Base-by-base conservation (phyloP, 2,797 vertebrate genomes). In the Sorex maritimensis region DNA sequence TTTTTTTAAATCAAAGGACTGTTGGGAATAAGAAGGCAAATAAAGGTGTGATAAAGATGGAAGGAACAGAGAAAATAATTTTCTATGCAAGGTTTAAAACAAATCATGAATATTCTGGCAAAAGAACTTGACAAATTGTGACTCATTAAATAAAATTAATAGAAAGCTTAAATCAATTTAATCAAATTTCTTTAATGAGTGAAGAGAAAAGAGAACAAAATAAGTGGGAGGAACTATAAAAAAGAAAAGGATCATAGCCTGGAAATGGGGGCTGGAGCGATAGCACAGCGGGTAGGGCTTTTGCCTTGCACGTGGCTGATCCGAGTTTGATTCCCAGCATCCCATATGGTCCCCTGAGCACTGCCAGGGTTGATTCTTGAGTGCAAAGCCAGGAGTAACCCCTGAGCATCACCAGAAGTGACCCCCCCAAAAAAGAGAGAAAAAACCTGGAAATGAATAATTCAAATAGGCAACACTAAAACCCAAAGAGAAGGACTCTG, bases 1-100 rank as follows among this genome's bases (percentile, higher is more conserved):
- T 72, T 86, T 84, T 46, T 65, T 34, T 34, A 2, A 46, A 11
- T 65, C 24, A 74, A 68, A 96, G 19, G 49, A 67, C 28, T 92
- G 15, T n/a, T 77, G 11, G 10, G 46, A 41, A 84, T 34, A 38
- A 81, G 78, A 83, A n/a, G 12, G 12, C 15, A 3, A 24, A 14
- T 34, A 38, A 71, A 6, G 0, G 4, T 58, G 19, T 58, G 41
- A 30, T 58, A 28, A 92, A 84, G 14, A 9, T 77, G 41, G 4
- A 1, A 88, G 28, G 10, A 69, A 82, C 7, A 3, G 12, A 86
- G 24, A 4, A 44, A 77, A 63, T 5, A 49, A 28, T 34, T 71
- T 71, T 34, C 15, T 71, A 52, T 1, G 11, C 28, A 17, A 80
- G 0, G 0, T n/a, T 61, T 24, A 28, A 85, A 2, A 55, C 52